These are phyloP conservation scores for Nesometra sesokonis DNA, from an alignment of 35 echinoderm and acorn worm species.

Conservation along the genomic window DNA sequence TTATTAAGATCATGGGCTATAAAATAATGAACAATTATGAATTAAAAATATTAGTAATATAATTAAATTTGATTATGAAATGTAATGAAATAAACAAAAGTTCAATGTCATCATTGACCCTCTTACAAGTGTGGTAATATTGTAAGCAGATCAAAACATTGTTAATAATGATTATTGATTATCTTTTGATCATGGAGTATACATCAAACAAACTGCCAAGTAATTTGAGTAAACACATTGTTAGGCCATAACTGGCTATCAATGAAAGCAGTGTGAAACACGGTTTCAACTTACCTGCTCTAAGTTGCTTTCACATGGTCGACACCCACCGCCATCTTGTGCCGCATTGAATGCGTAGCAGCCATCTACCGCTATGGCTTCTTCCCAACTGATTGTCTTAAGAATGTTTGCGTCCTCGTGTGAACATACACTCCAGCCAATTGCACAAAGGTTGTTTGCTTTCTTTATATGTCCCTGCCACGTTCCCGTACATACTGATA, in stretches of 20 bases:
- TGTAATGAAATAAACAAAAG: too few species aligned
- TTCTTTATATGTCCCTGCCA: slow-evolving; percentile 88
- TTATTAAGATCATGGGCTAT: too few species aligned
- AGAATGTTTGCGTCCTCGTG: slow-evolving; percentile 66
- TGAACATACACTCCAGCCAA: slow-evolving; percentile 77
- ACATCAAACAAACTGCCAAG: not conserved
- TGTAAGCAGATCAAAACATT: not conserved
- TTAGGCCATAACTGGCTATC: not conserved
- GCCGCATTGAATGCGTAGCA: slow-evolving; percentile 88
- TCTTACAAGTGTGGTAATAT: too few species aligned
- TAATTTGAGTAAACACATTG: not conserved
- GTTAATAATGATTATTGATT: not conserved
- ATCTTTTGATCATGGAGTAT: not conserved
- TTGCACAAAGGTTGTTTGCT: slow-evolving; percentile 55
- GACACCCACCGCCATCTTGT: slow-evolving; percentile 69
- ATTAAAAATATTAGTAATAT: too few species aligned
- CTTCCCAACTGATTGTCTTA: slow-evolving; percentile 50
- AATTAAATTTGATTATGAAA: too few species aligned
- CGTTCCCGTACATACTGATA: slow-evolving; percentile 59
- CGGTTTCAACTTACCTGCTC: slow-evolving; percentile 50
- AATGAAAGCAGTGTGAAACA: not conserved
- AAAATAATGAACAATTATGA: too few species aligned
- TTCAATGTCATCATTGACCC: too few species aligned
- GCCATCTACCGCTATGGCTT: slow-evolving; percentile 38
- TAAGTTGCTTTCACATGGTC: slow-evolving; percentile 49